Conservation (phyloP, 2,888 invertebrate species). For the Gryllus longicercus region DNA sequence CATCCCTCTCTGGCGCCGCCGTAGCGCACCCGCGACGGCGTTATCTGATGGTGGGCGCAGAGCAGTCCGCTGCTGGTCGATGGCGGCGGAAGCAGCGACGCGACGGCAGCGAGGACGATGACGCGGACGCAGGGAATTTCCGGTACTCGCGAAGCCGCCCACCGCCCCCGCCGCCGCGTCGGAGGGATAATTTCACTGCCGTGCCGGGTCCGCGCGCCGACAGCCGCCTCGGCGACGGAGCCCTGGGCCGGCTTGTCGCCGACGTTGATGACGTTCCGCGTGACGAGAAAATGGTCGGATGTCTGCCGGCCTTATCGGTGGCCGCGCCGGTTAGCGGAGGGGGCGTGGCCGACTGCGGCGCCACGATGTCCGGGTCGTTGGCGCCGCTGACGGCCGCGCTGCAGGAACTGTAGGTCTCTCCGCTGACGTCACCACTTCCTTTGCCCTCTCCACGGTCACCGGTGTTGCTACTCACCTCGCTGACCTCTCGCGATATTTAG, state of each 20-base stretch:
- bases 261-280: neutral
- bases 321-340: neutral
- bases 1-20: neutral
- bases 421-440: too few relatives aligned
- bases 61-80: neutral
- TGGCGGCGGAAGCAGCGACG: neutral
- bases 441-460: too few relatives aligned
- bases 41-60: neutral
- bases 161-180: neutral
- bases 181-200: neutral
- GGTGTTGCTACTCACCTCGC: too few relatives aligned
- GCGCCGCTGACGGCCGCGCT: too few relatives aligned
- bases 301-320: neutral
- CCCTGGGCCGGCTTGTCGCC: neutral
- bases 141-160: neutral
- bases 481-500: too few relatives aligned
- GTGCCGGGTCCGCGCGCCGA: neutral
- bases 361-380: too few relatives aligned
- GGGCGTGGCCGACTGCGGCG: neutral
- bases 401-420: too few relatives aligned
- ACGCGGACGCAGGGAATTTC: neutral
- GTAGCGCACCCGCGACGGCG: neutral
- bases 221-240: neutral
- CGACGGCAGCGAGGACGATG: neutral
- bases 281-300: slow-evolving; percentile 2